Evolutionary conservation across 2,113 vertebrate genomes (phyloP).

Genomic region (Marmota flaviventris): DNA sequence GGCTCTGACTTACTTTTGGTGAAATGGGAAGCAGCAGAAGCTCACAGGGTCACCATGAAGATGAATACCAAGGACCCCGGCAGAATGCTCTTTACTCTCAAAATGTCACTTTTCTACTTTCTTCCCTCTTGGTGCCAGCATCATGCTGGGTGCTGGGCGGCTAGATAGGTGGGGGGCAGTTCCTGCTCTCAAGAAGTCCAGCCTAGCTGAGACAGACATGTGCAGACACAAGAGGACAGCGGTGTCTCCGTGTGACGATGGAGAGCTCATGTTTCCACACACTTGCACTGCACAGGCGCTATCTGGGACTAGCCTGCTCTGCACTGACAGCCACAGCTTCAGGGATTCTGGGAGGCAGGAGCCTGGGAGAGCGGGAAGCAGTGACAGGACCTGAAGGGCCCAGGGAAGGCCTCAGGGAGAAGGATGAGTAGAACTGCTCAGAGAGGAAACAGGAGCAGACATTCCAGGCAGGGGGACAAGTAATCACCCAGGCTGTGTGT

Average conservation of each 20-base stretch:
- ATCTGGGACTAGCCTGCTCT: neutral
- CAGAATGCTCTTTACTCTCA: neutral
- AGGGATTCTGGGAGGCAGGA: neutral
- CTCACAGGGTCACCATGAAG: neutral
- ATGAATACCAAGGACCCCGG: neutral
- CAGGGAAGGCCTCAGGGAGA: neutral
- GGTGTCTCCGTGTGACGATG: neutral
- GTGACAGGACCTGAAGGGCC: neutral
- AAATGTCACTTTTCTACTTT: neutral
- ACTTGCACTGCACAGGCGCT: neutral
- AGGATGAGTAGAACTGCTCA: neutral
- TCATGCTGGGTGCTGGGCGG: neutral
- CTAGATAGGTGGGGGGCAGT: neutral
- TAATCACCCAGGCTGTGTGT: no score
- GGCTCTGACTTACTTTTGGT: neutral
- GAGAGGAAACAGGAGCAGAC: neutral
- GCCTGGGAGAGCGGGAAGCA: neutral
- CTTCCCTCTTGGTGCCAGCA: neutral
- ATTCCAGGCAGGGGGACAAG: neutral
- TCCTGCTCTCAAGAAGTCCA: neutral
- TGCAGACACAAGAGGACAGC: neutral
- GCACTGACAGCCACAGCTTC: neutral
- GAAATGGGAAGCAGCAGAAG: neutral
- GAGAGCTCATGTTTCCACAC: neutral
- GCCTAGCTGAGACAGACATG: neutral